These are phyloP conservation scores for Harpegnathos saltator DNA, from an alignment of 1,140 invertebrate species.

Conservation along the genomic window DNA sequence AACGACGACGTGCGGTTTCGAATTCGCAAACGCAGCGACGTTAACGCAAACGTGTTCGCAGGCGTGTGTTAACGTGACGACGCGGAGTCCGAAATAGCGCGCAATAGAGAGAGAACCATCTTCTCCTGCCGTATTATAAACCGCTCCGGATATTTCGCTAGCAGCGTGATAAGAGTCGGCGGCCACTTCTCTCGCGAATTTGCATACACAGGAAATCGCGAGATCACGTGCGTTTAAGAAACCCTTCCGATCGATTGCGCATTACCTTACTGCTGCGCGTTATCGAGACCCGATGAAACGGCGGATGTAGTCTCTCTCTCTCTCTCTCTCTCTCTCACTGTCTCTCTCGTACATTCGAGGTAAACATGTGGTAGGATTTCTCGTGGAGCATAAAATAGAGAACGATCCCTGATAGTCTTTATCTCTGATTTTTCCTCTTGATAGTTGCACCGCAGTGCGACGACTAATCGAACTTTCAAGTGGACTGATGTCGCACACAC, in stretches of 20 bases:
- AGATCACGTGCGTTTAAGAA: too few relatives aligned
- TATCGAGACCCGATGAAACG: not conserved
- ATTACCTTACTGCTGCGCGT: not conserved
- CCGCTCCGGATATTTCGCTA: too few relatives aligned
- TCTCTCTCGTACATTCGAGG: not conserved
- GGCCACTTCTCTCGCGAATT: too few relatives aligned
- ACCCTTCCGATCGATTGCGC: too few relatives aligned
- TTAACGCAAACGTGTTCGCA: too few relatives aligned
- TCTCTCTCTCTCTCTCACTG: not conserved
- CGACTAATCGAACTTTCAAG: constrained; percentile 17
- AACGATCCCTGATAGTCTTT: constrained; percentile 7
- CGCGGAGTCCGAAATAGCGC: too few relatives aligned
- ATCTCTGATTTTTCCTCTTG: constrained; percentile 22
- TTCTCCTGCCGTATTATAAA: too few relatives aligned
- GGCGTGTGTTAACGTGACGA: too few relatives aligned
- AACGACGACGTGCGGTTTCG: constrained; percentile 4
- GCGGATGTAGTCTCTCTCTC: not conserved
- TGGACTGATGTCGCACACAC: not conserved
- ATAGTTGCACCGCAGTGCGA: not conserved
- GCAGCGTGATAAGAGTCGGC: too few relatives aligned
- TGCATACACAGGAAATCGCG: too few relatives aligned
- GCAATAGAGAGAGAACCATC: too few relatives aligned
- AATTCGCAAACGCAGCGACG: not conserved
- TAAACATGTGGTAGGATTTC: not conserved
- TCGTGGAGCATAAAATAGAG: not conserved